These are phyloP conservation scores for Exephanes ischioxanthus DNA, from an alignment of 2,888 invertebrate species.

Conservation along the genomic window DNA sequence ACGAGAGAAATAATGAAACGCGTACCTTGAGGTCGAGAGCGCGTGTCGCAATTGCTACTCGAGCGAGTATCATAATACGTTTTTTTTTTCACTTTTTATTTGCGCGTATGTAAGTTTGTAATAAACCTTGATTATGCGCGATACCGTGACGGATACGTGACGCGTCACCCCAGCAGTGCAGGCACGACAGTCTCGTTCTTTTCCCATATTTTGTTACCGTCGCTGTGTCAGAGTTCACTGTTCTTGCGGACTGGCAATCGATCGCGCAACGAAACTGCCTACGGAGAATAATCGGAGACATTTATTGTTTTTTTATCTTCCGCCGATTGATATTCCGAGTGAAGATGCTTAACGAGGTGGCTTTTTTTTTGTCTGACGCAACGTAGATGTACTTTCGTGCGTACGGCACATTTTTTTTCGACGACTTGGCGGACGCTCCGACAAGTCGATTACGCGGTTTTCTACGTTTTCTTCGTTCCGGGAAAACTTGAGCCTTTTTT, in stretches of 20 bases:
- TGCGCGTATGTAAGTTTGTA: constrained; percentile 33
- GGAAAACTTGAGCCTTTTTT: background rate
- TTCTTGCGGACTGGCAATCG: constrained; percentile 32
- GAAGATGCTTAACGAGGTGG: constrained; percentile 40
- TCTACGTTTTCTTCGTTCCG: constrained; percentile 1
- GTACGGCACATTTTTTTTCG: background rate
- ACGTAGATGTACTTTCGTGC: background rate
- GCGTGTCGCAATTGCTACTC: constrained; percentile 58
- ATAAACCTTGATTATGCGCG: constrained; percentile 40
- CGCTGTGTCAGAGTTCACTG: constrained; percentile 55
- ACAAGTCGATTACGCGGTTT: background rate
- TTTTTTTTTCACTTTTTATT: constrained; percentile 17
- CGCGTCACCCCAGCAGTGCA: background rate
- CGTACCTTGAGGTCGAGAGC: constrained; percentile 38
- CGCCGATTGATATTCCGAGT: constrained; percentile 21
- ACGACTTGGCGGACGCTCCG: background rate
- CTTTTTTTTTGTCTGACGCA: constrained; percentile 12
- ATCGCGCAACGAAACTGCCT: constrained; percentile 30
- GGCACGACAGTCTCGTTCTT: background rate
- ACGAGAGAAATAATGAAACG: constrained; percentile 38
- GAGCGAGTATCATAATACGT: constrained; percentile 40
- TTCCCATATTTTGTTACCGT: background rate
- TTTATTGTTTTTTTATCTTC: background rate
- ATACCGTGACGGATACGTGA: constrained; percentile 9
- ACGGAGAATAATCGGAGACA: constrained; percentile 1